These are phyloP conservation scores for Ctenochaetus hawaiiensis DNA, from an alignment of 2,797 vertebrate genomes.

Conservation along the genomic window DNA sequence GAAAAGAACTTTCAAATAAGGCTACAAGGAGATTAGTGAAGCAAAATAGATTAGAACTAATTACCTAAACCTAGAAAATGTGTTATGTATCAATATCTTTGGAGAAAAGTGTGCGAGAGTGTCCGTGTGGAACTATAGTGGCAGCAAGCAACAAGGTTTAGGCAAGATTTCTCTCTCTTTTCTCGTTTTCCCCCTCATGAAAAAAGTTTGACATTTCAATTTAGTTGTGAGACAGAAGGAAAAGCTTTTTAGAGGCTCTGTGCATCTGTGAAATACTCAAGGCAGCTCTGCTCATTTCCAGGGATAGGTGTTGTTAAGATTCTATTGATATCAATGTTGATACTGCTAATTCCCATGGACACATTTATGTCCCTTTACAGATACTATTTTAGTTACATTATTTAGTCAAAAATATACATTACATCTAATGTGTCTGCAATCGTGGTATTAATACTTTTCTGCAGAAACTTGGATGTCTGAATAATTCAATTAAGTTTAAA, in stretches of 20 bases:
- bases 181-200: neutral
- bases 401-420: no score
- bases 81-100: neutral
- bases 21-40: constrained; percentile 8
- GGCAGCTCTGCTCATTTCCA: constrained; percentile 1
- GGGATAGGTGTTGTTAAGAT: no score
- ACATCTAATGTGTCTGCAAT: no score
- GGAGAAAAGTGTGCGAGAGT: neutral
- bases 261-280: constrained; percentile 2
- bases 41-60: neutral
- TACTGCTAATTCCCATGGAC: no score
- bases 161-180: constrained; percentile 1
- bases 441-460: no score
- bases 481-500: no score
- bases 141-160: neutral
- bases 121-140: neutral
- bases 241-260: constrained; percentile 3
- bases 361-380: no score
- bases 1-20: neutral
- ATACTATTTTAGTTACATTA: no score
- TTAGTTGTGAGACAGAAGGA: constrained; percentile 4
- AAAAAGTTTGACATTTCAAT: constrained; percentile 28
- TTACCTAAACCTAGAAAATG: constrained; percentile 1
- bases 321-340: no score
- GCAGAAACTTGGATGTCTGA: no score